Percentiles rank a stretch among this genome's conserved stretches.
phyloP scores from a whole-genome alignment of 2,888 invertebrate species.

The Balanococcus diminutus region DNA sequence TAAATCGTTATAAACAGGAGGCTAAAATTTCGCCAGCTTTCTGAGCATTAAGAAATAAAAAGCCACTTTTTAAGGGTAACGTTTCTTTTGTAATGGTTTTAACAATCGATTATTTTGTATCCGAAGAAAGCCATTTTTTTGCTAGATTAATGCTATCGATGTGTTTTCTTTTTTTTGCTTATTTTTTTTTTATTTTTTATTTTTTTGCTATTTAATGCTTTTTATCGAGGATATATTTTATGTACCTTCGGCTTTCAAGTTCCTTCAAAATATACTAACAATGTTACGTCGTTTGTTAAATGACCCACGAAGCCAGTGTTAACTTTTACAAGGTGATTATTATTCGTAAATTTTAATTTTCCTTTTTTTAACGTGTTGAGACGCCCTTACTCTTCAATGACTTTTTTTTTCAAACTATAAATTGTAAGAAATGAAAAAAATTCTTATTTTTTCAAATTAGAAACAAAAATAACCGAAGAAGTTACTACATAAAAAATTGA shows the following conservation, averaged over 20 bases:
- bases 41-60: neutral
- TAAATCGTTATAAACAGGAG: slow-evolving; percentile 18
- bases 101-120: neutral
- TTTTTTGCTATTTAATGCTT: neutral
- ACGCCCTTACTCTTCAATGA: too few relatives aligned
- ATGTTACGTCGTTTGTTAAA: neutral
- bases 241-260: neutral
- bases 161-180: neutral
- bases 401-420: too few relatives aligned
- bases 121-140: neutral
- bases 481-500: too few relatives aligned
- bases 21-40: neutral
- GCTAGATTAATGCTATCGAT: neutral
- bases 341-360: neutral
- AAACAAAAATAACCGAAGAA: too few relatives aligned
- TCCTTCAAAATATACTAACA: neutral
- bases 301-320: neutral
- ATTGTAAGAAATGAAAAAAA: too few relatives aligned
- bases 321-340: neutral
- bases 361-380: too few relatives aligned
- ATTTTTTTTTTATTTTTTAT: neutral
- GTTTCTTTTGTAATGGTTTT: neutral
- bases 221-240: neutral
- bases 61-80: neutral
- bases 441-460: too few relatives aligned